Percentiles rank a stretch among this genome's conserved stretches.
Evolutionary conservation across 2,113 vertebrate species (phyloP).

Genomic region (Theropithecus gelada): DNA sequence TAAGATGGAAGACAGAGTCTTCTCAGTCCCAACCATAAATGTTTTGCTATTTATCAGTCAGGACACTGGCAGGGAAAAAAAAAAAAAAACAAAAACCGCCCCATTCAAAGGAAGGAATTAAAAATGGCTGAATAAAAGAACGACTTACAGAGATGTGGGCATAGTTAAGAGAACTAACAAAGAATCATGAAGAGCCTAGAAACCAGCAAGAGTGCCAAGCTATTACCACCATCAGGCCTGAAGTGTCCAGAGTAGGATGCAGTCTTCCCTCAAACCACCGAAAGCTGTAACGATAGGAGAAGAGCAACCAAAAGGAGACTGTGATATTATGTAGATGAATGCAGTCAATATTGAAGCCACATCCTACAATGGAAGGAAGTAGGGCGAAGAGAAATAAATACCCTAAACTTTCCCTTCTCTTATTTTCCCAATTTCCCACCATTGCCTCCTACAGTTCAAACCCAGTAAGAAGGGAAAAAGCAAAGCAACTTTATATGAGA

Average conservation of each 20-base stretch:
- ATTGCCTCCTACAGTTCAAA: neutral
- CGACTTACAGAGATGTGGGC: neutral
- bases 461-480: neutral
- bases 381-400: neutral
- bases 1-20: neutral
- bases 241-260: neutral
- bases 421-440: neutral
- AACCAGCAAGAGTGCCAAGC: neutral
- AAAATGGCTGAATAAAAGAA: neutral
- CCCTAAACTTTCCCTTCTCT: neutral
- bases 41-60: neutral
- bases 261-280: neutral
- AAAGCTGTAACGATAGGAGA: neutral
- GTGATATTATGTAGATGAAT: neutral
- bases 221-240: neutral
- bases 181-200: neutral
- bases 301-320: neutral
- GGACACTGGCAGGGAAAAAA: neutral
- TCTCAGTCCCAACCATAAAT: neutral
- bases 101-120: neutral
- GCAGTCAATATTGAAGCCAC: neutral
- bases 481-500: neutral
- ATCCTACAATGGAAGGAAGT: neutral
- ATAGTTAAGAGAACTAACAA: neutral
- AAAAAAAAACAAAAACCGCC: neutral